Conservation (phyloP, 1,140 invertebrate species). For the Drosophila ficusphila region DNA sequence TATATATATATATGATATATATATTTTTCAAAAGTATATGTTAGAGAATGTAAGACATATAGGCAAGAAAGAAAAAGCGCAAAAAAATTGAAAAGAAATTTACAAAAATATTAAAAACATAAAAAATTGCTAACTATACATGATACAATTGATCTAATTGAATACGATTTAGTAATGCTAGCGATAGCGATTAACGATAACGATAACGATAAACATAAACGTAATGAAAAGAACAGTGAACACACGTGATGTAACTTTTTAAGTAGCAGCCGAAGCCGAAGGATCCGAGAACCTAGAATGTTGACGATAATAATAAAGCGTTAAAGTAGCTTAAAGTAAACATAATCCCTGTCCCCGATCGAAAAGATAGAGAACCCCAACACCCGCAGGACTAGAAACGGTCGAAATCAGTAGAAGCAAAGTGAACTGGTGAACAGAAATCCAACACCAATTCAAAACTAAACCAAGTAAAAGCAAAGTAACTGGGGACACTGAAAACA, state of each 20-base stretch:
- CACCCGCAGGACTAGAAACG: neutral
- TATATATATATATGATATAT: constrained; percentile 51
- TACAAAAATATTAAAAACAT: constrained; percentile 57
- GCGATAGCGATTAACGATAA: constrained; percentile 50
- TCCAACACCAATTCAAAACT: constrained; percentile 1
- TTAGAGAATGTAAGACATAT: constrained; percentile 81
- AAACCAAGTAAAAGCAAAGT: constrained; percentile 56
- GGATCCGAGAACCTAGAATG: constrained; percentile 40
- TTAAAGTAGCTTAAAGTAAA: constrained; percentile 62
- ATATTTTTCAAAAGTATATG: constrained; percentile 69
- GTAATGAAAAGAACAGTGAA: constrained; percentile 77
- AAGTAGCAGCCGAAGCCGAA: constrained; percentile 63
- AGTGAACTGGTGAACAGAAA: constrained; percentile 58
- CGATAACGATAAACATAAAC: constrained; percentile 28
- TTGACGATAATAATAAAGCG: constrained; percentile 71
- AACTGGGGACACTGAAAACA: constrained; percentile 41
- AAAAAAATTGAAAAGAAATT: constrained; percentile 44
- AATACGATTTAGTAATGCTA: constrained; percentile 65
- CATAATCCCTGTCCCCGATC: neutral
- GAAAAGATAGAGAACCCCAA: neutral
- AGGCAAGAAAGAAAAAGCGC: constrained; percentile 44
- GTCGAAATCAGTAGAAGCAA: constrained; percentile 48
- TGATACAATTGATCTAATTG: constrained; percentile 50
- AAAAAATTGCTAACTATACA: constrained; percentile 65
- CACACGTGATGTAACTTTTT: constrained; percentile 81